These are phyloP conservation scores for Aphidius gifuensis DNA, from an alignment of 1,140 invertebrate genomes.

Conservation along the genomic window DNA sequence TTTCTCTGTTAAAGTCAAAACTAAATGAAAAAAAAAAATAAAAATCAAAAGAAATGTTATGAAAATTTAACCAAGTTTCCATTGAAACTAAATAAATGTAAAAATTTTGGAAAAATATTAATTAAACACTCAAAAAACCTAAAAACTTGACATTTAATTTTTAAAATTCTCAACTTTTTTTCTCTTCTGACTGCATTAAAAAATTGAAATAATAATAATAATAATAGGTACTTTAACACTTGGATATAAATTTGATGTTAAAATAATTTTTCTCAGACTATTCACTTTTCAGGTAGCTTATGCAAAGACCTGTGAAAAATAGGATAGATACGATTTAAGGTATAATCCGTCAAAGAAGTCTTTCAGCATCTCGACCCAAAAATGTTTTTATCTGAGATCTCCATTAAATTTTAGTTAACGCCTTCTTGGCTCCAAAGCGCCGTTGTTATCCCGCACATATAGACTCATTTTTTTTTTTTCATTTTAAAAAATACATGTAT, in stretches of 20 bases:
- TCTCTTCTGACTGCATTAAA: too few relatives aligned
- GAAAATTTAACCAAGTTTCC: too few relatives aligned
- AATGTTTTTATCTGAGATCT: conserved; percentile 51
- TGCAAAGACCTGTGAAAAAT: conserved; percentile 28
- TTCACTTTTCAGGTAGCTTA: conserved; percentile 32
- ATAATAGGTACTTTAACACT: conserved; percentile 41
- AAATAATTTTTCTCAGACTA: neutral
- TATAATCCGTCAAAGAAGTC: conserved; percentile 55
- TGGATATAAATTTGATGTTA: conserved; percentile 23
- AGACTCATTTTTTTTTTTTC: conserved; percentile 22
- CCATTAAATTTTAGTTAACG: conserved; percentile 57
- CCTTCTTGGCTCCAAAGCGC: conserved; percentile 41
- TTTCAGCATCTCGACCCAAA: conserved; percentile 41
- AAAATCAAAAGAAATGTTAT: neutral
- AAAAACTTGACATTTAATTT: too few relatives aligned
- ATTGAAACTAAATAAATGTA: too few relatives aligned
- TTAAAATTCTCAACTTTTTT: too few relatives aligned
- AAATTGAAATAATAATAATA: neutral
- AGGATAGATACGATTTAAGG: conserved; percentile 48
- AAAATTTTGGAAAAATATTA: too few relatives aligned
- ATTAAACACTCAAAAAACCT: too few relatives aligned
- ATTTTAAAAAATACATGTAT: neutral
- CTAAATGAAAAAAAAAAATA: neutral
- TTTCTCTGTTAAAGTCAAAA: too few relatives aligned
- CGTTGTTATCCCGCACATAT: conserved; percentile 16